These are phyloP conservation scores for Canis aureus DNA, from an alignment of 2,113 vertebrate species.

Conservation along the genomic window DNA sequence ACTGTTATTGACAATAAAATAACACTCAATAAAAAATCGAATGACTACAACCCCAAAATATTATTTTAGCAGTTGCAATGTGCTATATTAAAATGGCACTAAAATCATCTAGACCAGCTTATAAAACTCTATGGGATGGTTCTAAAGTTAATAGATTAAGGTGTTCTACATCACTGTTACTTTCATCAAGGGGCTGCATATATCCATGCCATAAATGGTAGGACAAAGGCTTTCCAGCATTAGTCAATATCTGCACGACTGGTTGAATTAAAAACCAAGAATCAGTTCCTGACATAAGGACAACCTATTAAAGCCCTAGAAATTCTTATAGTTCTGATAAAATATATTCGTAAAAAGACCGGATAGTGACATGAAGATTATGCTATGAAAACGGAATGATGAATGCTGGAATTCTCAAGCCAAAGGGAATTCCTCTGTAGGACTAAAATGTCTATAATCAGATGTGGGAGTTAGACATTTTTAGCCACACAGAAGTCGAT, in stretches of 20 bases:
- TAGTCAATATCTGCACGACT: background rate
- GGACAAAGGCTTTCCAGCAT: background rate
- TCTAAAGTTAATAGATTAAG: conserved; percentile 25
- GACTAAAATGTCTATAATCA: background rate
- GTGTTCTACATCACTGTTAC: background rate
- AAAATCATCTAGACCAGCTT: background rate
- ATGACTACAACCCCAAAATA: background rate
- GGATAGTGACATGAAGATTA: background rate
- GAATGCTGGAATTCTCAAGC: background rate
- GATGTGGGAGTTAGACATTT: background rate
- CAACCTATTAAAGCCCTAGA: background rate
- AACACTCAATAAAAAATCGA: background rate
- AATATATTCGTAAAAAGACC: background rate
- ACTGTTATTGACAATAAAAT: background rate
- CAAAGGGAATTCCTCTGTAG: background rate
- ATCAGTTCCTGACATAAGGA: background rate
- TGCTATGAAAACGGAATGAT: background rate
- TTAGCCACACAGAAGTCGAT: background rate
- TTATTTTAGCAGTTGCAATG: background rate
- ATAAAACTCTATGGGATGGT: background rate
- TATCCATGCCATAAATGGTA: background rate
- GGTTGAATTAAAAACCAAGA: background rate
- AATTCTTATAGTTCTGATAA: background rate
- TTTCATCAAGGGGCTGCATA: background rate
- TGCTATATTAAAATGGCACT: background rate